A percentile compares a stretch with the other conserved stretches of the same genome.
These are phyloP conservation scores for Monochamus alternatus DNA, from an alignment of 2,888 invertebrate genomes.

Conservation along the genomic window DNA sequence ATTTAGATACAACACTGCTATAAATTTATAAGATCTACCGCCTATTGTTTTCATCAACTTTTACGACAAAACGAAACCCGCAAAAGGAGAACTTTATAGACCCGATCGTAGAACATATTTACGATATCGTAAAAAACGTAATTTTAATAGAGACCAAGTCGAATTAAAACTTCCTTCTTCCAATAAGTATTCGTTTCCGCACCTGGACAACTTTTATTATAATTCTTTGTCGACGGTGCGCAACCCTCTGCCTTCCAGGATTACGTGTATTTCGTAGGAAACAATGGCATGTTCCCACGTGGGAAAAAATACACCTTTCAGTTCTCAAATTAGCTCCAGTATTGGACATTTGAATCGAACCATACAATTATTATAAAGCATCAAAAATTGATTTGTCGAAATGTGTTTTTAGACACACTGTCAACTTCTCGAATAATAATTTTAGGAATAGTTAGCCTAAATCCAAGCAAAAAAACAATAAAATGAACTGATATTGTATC, in stretches of 20 bases:
- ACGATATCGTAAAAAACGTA: not conserved
- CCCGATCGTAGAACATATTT: not conserved
- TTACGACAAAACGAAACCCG: not conserved
- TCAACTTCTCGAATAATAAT: no score
- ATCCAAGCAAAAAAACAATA: no score
- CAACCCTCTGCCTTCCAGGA: slow-evolving; percentile 44
- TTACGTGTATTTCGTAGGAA: slow-evolving; percentile 49
- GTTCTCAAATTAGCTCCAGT: slow-evolving; percentile 49
- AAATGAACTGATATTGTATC: no score
- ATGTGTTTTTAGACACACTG: no score
- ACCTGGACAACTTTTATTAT: slow-evolving; percentile 35
- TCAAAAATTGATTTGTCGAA: no score
- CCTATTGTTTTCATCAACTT: not conserved
- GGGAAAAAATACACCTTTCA: slow-evolving; percentile 41
- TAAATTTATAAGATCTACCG: not conserved
- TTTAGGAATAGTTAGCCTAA: no score
- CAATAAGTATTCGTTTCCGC: slow-evolving; percentile 33
- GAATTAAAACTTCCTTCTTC: slow-evolving; percentile 26
- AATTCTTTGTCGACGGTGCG: slow-evolving; percentile 31
- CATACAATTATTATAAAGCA: not conserved
- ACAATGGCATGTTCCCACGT: slow-evolving; percentile 45
- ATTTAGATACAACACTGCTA: not conserved
- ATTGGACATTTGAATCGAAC: slow-evolving; percentile 11
- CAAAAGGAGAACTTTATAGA: not conserved
- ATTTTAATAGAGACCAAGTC: slow-evolving; percentile 5